Evolutionary conservation across 2,888 invertebrate genomes (phyloP), one percentile per base, ranked within the genome.

Genomic region (Cremastinae sp.): DNA sequence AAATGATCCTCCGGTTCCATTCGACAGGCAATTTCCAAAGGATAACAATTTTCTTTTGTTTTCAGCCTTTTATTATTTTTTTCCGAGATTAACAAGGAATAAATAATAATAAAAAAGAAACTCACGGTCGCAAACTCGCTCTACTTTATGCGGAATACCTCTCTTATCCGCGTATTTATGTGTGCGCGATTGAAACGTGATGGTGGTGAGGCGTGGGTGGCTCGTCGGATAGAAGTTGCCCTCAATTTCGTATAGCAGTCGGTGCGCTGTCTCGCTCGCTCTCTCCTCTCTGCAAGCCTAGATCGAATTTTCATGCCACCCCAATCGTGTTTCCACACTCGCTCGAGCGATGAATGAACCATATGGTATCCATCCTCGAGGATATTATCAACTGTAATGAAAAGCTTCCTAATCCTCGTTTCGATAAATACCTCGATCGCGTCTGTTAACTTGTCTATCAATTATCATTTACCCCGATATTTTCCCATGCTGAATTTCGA

Each of bases 271-370:
- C n/a, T 28, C 2, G 2, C 28, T 28, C 5, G 2, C 28, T 28
- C 28, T 28, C 28, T 28, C 28, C 28, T 28, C 28, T 5, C 28
- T 47, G 49, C 53, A 53, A 71, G 65, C 65, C 74, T 79, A 71
- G 69, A 74, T 76, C 68, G 70, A 76, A 74, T 78, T 78, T 71
- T 75, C 65, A 54, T 74, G 34, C 68, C 14, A 41, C 54, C 65
- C 74, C 56, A 66, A 74, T 64, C 53, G 53, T 54, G 61, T 61
- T 49, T 69, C 64, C 59, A 62, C 75, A 65, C 59, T 65, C 66
- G 45, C 28, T n/a, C 16, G 36, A 72, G 59, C 62, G 54, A 75
- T 80, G 80, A 79, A 80, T 80, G 80, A 74, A 79, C 71, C 80
- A 79, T 77, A 77, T 77, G 73, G 64, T 71, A 61, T 36, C 36